Percentiles rank a stretch among this genome's conserved stretches.
These are phyloP conservation scores for Xenopus petersii DNA, from an alignment of 2,797 vertebrate species.

Conservation along the genomic window DNA sequence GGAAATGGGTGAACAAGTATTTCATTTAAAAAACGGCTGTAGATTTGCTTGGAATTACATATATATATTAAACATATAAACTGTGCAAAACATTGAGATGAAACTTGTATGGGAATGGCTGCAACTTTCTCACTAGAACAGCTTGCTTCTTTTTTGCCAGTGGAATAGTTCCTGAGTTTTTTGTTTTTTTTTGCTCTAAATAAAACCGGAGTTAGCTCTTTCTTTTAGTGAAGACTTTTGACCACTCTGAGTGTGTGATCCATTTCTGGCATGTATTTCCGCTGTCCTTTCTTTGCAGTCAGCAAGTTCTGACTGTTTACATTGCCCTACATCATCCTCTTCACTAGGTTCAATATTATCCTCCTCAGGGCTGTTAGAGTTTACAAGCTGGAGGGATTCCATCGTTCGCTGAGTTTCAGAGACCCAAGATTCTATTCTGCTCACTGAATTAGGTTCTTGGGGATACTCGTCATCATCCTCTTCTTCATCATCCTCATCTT, in stretches of 20 bases:
- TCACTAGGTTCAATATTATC: constrained; percentile 80
- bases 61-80: constrained; percentile 62
- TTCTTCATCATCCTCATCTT: constrained; percentile 90
- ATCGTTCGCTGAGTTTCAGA: constrained; percentile 87
- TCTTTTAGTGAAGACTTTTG: constrained; percentile 53
- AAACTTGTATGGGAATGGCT: constrained; percentile 63
- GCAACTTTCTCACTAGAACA: constrained; percentile 61
- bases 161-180: constrained; percentile 79
- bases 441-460: constrained; percentile 87
- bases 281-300: constrained; percentile 70
- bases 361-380: constrained; percentile 83
- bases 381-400: constrained; percentile 92
- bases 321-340: constrained; percentile 77
- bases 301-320: constrained; percentile 67
- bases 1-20: constrained; percentile 53
- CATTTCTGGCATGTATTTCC: constrained; percentile 51
- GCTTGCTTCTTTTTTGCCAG: constrained; percentile 35
- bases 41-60: constrained; percentile 67
- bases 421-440: constrained; percentile 96
- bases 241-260: constrained; percentile 61
- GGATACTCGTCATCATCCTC: constrained; percentile 88
- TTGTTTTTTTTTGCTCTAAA: constrained; percentile 60
- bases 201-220: constrained; percentile 56
- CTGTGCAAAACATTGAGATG: constrained; percentile 73
- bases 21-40: constrained; percentile 30